These are phyloP conservation scores for Lepidocolaptes lacrymiger DNA, from an alignment of 2,797 vertebrate species.

Conservation along the genomic window DNA sequence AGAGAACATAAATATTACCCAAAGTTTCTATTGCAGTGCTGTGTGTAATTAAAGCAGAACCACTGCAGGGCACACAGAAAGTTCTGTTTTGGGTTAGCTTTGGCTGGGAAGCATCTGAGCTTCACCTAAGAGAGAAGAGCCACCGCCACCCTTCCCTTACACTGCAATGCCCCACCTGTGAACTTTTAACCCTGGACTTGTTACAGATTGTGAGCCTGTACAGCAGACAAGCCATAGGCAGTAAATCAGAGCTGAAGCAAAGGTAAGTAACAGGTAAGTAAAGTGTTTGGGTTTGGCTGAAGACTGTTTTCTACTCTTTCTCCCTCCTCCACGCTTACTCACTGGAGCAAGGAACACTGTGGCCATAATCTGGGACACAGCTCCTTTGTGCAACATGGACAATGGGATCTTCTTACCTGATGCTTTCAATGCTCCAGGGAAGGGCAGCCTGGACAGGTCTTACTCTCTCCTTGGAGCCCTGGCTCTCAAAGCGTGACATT, in stretches of 20 bases:
- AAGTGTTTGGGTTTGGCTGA: not conserved
- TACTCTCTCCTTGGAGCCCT: not conserved
- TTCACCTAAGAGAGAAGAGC: not conserved
- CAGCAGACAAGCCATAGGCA: not conserved
- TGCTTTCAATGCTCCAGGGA: not conserved
- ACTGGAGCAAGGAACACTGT: not conserved
- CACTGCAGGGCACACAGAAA: not conserved
- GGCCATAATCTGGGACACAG: not conserved
- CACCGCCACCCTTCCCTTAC: not conserved
- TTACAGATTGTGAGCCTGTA: not conserved
- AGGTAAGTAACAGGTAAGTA: not conserved
- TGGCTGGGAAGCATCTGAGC: no score
- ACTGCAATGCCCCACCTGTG: not conserved
- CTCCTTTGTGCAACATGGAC: not conserved
- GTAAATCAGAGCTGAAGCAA: not conserved
- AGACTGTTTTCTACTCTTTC: not conserved
- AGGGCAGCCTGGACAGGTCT: rapidly evolving
- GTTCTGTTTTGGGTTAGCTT: not conserved
- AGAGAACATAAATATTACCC: not conserved
- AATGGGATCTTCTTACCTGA: not conserved
- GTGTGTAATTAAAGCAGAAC: not conserved
- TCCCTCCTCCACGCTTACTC: not conserved
- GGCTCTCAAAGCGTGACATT: rapidly evolving
- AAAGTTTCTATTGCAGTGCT: not conserved
- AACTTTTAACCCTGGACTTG: not conserved